Conservation (phyloP, 2,797 vertebrate species). For the Sebastes matsubarae region DNA sequence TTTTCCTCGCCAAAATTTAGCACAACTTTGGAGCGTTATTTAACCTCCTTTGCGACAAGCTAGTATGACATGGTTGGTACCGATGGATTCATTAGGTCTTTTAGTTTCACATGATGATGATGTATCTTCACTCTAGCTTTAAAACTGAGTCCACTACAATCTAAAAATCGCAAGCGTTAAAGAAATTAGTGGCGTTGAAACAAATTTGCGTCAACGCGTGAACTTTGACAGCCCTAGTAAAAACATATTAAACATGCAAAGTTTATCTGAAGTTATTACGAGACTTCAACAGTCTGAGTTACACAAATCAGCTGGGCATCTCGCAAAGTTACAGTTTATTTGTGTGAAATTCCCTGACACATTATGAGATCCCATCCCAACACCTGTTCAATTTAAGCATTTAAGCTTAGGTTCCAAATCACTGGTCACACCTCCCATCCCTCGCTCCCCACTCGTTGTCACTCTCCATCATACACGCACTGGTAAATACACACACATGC, state of each 20-base stretch:
- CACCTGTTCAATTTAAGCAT: conserved; percentile 32
- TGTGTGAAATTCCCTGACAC: background rate
- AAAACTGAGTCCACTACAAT: too few relatives aligned
- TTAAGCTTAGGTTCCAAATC: conserved; percentile 37
- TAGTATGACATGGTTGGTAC: too few relatives aligned
- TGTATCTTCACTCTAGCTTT: too few relatives aligned
- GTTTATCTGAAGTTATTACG: background rate
- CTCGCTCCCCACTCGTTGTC: conserved; percentile 16
- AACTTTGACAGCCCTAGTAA: too few relatives aligned
- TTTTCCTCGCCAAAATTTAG: too few relatives aligned
- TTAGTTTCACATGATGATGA: too few relatives aligned
- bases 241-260: background rate
- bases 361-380: conserved; percentile 26
- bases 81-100: too few relatives aligned
- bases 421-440: background rate
- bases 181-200: too few relatives aligned
- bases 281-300: background rate
- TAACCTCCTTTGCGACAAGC: too few relatives aligned
- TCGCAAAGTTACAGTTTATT: background rate
- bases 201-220: too few relatives aligned
- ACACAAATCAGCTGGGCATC: background rate
- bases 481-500: conserved; percentile 29
- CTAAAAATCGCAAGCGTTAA: too few relatives aligned
- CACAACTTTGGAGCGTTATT: too few relatives aligned
- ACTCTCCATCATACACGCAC: conserved; percentile 49